A percentile compares a stretch with the other conserved stretches of the same genome.
Evolutionary conservation across 1,140 invertebrate species (phyloP).

Genomic region (Uloborus diversus): DNA sequence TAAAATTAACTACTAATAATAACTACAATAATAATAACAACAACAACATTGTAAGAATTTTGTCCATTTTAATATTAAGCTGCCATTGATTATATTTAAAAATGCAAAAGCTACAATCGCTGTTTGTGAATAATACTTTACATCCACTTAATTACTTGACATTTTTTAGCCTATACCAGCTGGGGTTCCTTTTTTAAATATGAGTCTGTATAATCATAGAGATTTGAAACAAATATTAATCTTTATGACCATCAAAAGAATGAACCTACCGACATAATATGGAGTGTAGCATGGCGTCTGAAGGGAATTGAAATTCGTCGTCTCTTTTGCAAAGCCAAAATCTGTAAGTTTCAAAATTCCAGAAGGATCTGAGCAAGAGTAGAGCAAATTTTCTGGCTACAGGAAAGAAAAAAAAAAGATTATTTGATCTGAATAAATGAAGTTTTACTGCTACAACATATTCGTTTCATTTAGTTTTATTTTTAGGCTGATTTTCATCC

Average conservation of each 20-base stretch:
- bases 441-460: not conserved
- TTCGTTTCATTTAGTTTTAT: too few species aligned
- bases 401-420: not conserved
- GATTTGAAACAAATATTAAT: not conserved
- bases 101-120: too few species aligned
- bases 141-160: too few species aligned
- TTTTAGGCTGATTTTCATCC: too few species aligned
- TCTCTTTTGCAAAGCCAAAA: conserved; percentile 99
- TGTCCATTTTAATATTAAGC: too few species aligned
- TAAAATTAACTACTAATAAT: too few species aligned
- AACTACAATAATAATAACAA: too few species aligned
- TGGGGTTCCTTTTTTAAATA: too few species aligned
- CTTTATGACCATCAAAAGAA: not conserved
- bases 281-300: conserved; percentile 99
- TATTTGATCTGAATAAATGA: not conserved
- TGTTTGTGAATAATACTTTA: too few species aligned
- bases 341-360: conserved; percentile 95
- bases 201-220: not conserved
- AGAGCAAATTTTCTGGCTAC: conserved; percentile 74
- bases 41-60: too few species aligned
- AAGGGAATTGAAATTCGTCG: conserved; percentile 78
- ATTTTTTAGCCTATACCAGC: too few species aligned
- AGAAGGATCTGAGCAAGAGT: conserved; percentile 64
- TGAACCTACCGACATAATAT: conserved; percentile 81
- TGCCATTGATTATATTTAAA: too few species aligned